Evolutionary conservation across 2,888 invertebrate species (phyloP).

Genomic region (Schizaphis graminum): DNA sequence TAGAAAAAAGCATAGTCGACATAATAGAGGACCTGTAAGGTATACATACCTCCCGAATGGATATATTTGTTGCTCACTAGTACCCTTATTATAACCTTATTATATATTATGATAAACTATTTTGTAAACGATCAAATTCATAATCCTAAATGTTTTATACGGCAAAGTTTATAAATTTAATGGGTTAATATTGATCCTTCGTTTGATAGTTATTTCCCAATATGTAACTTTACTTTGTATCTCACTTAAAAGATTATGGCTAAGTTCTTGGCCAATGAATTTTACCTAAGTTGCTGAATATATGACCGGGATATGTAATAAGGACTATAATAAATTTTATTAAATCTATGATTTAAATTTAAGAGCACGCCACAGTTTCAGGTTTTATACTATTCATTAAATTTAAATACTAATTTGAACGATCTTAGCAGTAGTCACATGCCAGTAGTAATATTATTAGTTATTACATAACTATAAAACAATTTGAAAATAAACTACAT

Average conservation of each 20-base stretch:
- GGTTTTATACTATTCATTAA: neutral
- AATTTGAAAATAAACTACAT: neutral
- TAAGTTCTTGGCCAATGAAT: slow-evolving; percentile 37
- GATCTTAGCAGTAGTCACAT: neutral
- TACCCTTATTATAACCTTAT: neutral
- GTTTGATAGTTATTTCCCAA: slow-evolving; percentile 27
- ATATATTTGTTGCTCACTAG: neutral
- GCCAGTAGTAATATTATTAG: neutral
- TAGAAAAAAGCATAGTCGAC: neutral
- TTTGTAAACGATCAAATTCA: slow-evolving; percentile 26
- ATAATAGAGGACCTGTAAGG: neutral
- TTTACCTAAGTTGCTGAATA: slow-evolving; percentile 14
- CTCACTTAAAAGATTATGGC: slow-evolving; percentile 51
- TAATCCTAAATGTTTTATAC: slow-evolving; percentile 52
- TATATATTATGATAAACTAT: neutral
- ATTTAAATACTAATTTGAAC: neutral
- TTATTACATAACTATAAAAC: too few species aligned
- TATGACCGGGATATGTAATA: neutral
- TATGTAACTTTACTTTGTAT: slow-evolving; percentile 23
- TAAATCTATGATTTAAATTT: neutral
- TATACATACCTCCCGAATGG: neutral
- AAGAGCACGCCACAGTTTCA: neutral
- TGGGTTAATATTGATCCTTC: slow-evolving; percentile 13
- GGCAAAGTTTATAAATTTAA: slow-evolving; percentile 34
- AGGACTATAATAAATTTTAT: neutral